phyloP scores from a whole-genome alignment of 1,140 invertebrate genomes.

The Myzus persicae region DNA sequence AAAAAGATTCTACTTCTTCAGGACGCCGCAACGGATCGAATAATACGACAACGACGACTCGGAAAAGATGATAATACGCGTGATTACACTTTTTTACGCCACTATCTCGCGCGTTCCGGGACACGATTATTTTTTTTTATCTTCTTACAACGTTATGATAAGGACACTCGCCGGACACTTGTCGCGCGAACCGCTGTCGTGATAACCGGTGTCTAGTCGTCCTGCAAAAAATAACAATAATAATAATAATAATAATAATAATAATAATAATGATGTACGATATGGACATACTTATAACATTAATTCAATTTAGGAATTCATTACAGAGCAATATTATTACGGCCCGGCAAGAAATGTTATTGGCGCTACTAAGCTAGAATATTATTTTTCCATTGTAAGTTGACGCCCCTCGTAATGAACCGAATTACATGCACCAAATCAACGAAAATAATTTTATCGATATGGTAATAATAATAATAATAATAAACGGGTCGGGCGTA shows the following conservation, averaged over 20 bases:
- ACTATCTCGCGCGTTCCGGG: not conserved
- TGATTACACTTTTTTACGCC: not conserved
- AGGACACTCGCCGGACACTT: not conserved
- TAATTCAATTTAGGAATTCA: not conserved
- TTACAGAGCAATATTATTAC: not conserved
- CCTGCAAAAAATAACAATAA: too few species aligned
- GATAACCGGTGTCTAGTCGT: not conserved
- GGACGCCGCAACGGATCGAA: too few species aligned
- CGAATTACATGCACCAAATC: not conserved
- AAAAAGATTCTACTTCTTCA: not conserved
- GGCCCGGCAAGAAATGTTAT: not conserved
- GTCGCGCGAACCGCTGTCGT: not conserved
- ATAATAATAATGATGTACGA: too few species aligned
- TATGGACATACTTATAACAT: too few species aligned
- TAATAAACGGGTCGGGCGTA: not conserved
- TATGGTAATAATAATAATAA: too few species aligned
- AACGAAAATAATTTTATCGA: not conserved
- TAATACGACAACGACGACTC: not conserved
- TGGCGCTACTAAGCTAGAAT: not conserved
- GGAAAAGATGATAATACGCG: not conserved
- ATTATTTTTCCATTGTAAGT: not conserved
- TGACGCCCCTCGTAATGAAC: not conserved
- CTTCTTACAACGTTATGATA: not conserved
- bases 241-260: too few species aligned
- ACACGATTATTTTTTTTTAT: not conserved